Evolutionary conservation across 2,797 vertebrate species (phyloP), one percentile per base, ranked within the genome.

Genomic region (Mormyrus hasselquistii): DNA sequence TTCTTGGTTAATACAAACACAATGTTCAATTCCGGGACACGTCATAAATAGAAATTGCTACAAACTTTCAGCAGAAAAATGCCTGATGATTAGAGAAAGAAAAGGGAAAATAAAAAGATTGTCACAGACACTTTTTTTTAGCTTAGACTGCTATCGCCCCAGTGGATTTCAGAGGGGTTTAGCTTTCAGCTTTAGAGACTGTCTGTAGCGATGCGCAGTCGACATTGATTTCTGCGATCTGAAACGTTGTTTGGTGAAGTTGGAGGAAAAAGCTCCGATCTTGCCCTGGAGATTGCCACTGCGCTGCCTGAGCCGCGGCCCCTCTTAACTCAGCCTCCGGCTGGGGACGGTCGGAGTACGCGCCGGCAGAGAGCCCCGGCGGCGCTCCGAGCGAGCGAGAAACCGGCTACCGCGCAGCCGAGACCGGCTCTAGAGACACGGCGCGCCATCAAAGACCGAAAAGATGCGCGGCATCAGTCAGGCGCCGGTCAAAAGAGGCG

Each of bases 201-300:
- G 82, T 84, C 44, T 84, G 82, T 84, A 50, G 47, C 47, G 41
- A 44, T 50, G 38, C 34, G 19, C 34, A 79, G 73, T 79, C 38
- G 73, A 79, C 73, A 79, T 79, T 79, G 73, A 79, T 79, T 79
- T 44, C 73, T 79, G 73, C 41, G 73, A 79, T 79, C 73, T 79
- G 73, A 79, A 79, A 79, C 41, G 82, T 49, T 84, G 19, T 84
- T 50, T 49, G 82, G 44, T 84, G 82, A 50, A 50, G 82, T 84
- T 84, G 82, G 82, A 52, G 82, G 65, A n/a, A 44, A 79, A 79
- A 79, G 38, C 73, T 79, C 34, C 34, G 19, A 44, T 79, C 73
- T 79, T 34, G 73, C 73, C 73, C 73, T 79, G 73, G 73, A 79
- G 73, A 79, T 79, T 79, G 38, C 38, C 73, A 79, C 16, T 7